Percentiles rank a stretch among this genome's conserved stretches.
phyloP scores from a whole-genome alignment of 2,113 vertebrate genomes.

The Plestiodon gilberti region DNA sequence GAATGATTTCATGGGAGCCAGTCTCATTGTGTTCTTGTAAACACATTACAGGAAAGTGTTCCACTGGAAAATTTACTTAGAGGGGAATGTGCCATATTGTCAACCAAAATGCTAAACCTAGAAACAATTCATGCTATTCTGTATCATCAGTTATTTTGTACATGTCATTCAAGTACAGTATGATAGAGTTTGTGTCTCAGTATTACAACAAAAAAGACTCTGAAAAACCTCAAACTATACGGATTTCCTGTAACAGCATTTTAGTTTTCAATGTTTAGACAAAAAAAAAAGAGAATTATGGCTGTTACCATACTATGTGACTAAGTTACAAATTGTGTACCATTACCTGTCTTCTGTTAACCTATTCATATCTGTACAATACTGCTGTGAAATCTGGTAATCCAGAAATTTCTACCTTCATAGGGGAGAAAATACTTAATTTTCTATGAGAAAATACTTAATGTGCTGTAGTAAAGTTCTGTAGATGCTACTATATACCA shows the following conservation, averaged over 20 bases:
- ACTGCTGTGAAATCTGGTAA: neutral
- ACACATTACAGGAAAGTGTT: conserved; percentile 9
- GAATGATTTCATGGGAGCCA: neutral
- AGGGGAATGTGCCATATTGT: neutral
- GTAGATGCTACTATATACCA: neutral
- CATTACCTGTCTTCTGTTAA: neutral
- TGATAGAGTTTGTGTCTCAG: neutral
- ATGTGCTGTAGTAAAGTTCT: neutral
- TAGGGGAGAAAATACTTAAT: neutral
- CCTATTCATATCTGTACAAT: neutral
- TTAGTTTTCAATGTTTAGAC: neutral
- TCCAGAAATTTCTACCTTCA: neutral
- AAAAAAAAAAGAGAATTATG: neutral
- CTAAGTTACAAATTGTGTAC: accelerated
- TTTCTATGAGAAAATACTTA: conserved; percentile 3
- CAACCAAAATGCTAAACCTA: conserved; percentile 8
- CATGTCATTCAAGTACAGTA: neutral
- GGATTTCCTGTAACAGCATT: neutral
- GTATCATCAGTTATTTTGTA: neutral
- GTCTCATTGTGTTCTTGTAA: conserved; percentile 9
- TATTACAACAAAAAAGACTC: conserved; percentile 19
- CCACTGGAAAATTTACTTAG: neutral
- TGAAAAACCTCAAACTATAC: neutral
- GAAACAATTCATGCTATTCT: conserved; percentile 29
- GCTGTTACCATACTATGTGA: neutral